Conservation (phyloP, 2,113 vertebrate genomes). For the Eclectus roratus region DNA sequence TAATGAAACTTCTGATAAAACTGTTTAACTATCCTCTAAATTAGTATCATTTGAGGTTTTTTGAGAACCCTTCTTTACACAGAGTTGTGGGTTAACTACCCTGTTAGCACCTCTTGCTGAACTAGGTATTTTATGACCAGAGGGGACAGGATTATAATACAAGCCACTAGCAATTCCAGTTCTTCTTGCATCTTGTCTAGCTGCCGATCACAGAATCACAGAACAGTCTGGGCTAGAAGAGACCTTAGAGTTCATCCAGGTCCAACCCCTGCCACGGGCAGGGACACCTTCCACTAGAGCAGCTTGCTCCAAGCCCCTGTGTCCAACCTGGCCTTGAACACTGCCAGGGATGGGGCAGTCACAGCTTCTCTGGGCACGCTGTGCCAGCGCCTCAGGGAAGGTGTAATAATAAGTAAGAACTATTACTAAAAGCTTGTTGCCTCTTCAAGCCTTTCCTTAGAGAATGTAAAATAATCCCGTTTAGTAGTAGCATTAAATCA, state of each 20-base stretch:
- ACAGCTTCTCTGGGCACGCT: too few relatives aligned
- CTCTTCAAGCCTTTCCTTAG: neutral
- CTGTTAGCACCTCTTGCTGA: too few relatives aligned
- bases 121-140: neutral
- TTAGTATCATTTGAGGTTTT: neutral
- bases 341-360: too few relatives aligned
- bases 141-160: neutral
- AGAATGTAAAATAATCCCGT: neutral
- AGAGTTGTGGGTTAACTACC: fast-evolving
- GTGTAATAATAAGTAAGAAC: neutral
- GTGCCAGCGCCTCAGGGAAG: too few relatives aligned
- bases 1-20: neutral
- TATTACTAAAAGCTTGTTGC: neutral
- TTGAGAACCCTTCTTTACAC: neutral
- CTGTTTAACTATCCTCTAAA: neutral
- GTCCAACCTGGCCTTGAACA: too few relatives aligned
- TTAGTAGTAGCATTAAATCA: neutral
- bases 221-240: too few relatives aligned
- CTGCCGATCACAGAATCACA: too few relatives aligned
- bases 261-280: too few relatives aligned
- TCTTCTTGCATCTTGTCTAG: neutral
- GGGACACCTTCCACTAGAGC: too few relatives aligned
- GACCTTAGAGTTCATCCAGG: too few relatives aligned
- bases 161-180: neutral
- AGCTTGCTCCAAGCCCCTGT: too few relatives aligned